Base-by-base conservation (phyloP, 2,797 vertebrate species). In the Notolepis coatsorum region DNA sequence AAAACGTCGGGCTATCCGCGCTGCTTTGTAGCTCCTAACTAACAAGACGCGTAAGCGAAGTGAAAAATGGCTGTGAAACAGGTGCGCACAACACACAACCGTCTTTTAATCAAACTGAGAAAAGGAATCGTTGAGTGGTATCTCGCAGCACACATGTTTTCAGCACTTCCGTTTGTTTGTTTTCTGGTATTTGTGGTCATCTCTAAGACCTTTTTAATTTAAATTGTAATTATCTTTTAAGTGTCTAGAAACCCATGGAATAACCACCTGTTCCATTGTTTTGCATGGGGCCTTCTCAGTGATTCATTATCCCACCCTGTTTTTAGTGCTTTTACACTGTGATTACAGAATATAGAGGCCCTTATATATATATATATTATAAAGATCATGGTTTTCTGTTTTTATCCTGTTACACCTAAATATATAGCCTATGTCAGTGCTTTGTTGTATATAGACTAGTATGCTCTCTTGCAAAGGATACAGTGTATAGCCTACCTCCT, bases 1-100 rank as follows among this genome's bases (percentile, higher is more conserved):
- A 48, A n/a, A 43, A 24, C 43, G 43, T 55, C n/a, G 49, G 58
- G 28, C 49, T 62, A 46, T 33, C 41, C 54, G 33, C 28, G 23
- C 18, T 33, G 28, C 54, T 57, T 57, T 57, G 41, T 57, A 45
- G 15, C 38, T 33, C 41, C 21, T 27, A 31, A 27, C 21, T 27
- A 31, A 27, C 39, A 45, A 45, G 28, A 57, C 49, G 35, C 31
- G 35, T 52, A 30, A 52, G 31, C 35, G 15, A 13, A 52, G 49
- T 13, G 8, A 10, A 24, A 52, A 51, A 13, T 28, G 13, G 13
- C 20, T 35, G 6, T 21, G 13, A 37, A 35, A 37, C 54, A 45
- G 39, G 41, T 57, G 54, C 39, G 30, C 24, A 17, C 13, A 23
- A 54, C 31, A 10, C 20, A 5, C 30, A n/a, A n/a, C n/a, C n/a